Base-by-base conservation (phyloP, 2,797 vertebrate species). In the Manis pentadactyla region DNA sequence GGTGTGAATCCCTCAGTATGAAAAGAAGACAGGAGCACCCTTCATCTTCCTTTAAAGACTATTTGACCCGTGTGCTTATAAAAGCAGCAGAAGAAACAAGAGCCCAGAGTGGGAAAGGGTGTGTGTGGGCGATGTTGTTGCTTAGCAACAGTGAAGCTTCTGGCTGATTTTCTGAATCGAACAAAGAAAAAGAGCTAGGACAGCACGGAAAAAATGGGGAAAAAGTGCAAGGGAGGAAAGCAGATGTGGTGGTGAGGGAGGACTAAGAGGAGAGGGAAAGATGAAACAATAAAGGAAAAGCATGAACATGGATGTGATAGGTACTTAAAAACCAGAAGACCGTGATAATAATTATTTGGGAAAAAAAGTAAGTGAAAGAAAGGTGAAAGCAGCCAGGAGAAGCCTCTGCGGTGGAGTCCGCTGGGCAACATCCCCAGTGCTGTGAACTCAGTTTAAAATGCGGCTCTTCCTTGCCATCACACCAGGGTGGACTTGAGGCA, bases 61-160 rank as follows among this genome's bases (percentile, higher is more conserved):
- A 1, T 95, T 95, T 55, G 82, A 71, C n/a, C 68, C 37, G 49
- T 37, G 39, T 34, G 74, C 59, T 87, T 73, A 74, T 31, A 88
- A 87, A 66, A 83, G 53, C 61, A 84, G 85, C 25, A 88, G 84
- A 85, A 96, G 85, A 94, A 87, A 51, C 25, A 46, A 46, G 61
- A 92, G 27, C 83, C 69, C 42, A 93, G 90, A 92, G 73, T 87
- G 69, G 90, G 74, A 92, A 93, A 79, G 68, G 21, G 29, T 87
- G 75, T 94, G 85, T 34, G 89, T 19, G 93, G 78, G 87, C 74
- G 93, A 90, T 59, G 61, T 63, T 69, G 97, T 97, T 97, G 42
- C 97, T 92, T 98, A 97, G 98, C 98, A 97, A 98, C 90, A 37
- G 83, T 51, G 64, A 93, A 96, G 87, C 69, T 91, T 92, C 66